Conservation (phyloP, 2,888 invertebrate species). For the Netelia inedita region DNA sequence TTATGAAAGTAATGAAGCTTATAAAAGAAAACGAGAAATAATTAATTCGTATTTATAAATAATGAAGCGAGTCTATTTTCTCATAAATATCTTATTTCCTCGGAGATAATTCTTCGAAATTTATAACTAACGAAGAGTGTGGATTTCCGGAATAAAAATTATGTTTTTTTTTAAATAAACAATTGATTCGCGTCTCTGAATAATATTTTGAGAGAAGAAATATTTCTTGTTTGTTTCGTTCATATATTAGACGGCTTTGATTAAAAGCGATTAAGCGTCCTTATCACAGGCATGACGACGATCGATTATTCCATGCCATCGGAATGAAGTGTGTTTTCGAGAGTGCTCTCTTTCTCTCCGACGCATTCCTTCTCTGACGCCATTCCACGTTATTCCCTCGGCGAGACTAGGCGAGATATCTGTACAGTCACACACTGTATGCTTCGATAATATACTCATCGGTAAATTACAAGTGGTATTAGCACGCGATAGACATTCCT, state of each 20-base stretch:
- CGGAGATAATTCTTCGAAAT: no score
- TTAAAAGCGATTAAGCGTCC: neutral
- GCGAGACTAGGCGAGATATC: neutral
- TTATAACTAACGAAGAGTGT: no score
- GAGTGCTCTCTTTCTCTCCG: slow-evolving; percentile 12
- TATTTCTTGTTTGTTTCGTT: neutral
- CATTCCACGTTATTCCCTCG: neutral
- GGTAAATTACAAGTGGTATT: slow-evolving; percentile 27
- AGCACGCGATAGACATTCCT: slow-evolving; percentile 59
- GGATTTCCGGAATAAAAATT: neutral
- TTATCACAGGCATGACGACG: slow-evolving; percentile 17
- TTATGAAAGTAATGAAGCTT: no score
- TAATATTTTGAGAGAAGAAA: neutral
- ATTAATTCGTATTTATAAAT: no score
- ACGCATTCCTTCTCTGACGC: slow-evolving; percentile 37
- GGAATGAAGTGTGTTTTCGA: slow-evolving; percentile 45
- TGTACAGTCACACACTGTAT: neutral
- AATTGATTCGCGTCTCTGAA: neutral
- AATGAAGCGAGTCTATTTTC: no score
- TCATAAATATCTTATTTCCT: no score
- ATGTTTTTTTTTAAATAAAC: neutral
- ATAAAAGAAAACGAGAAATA: no score
- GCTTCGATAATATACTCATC: slow-evolving; percentile 24
- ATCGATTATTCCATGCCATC: slow-evolving; percentile 34
- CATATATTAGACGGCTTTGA: neutral